Evolutionary conservation across 2,113 vertebrate genomes (phyloP).

Genomic region (Cinclus cinclus): DNA sequence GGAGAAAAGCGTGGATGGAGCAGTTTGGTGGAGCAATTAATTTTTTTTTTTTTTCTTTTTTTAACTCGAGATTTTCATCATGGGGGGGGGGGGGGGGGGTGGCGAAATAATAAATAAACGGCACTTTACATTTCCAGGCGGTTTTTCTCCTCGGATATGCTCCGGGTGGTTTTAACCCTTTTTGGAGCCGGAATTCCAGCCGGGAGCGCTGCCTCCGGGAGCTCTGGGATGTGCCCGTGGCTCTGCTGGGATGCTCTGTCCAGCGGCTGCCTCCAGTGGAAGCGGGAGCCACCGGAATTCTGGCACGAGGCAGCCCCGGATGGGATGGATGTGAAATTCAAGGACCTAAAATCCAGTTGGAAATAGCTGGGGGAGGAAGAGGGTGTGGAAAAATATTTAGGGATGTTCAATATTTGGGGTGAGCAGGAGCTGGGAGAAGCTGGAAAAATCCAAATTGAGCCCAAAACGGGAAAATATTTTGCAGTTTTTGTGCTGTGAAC

Average conservation of each 20-base stretch:
- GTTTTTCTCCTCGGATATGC: not conserved
- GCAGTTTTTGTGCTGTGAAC: accelerated
- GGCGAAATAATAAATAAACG: not conserved
- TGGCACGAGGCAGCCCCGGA: not conserved
- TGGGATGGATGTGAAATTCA: accelerated
- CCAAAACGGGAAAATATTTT: not conserved
- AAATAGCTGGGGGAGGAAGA: not conserved
- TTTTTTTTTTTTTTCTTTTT: not conserved
- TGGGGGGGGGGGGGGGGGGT: accelerated
- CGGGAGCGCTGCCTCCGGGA: not conserved
- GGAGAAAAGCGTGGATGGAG: not conserved
- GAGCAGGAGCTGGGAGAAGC: not conserved
- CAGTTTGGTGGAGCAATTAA: not conserved
- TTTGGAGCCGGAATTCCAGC: not conserved
- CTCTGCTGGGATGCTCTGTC: not conserved
- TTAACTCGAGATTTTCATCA: not conserved
- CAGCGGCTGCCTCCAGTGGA: not conserved
- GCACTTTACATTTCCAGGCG: conserved; percentile 15
- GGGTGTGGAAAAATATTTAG: not conserved
- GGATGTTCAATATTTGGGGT: not conserved
- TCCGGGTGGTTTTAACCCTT: not conserved
- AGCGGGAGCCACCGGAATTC: not conserved
- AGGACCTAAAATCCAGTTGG: not conserved
- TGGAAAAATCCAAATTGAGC: accelerated
- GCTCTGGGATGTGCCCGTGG: not conserved